Conservation (phyloP, 1,140 invertebrate species). For the Scaptomyza hsui region DNA sequence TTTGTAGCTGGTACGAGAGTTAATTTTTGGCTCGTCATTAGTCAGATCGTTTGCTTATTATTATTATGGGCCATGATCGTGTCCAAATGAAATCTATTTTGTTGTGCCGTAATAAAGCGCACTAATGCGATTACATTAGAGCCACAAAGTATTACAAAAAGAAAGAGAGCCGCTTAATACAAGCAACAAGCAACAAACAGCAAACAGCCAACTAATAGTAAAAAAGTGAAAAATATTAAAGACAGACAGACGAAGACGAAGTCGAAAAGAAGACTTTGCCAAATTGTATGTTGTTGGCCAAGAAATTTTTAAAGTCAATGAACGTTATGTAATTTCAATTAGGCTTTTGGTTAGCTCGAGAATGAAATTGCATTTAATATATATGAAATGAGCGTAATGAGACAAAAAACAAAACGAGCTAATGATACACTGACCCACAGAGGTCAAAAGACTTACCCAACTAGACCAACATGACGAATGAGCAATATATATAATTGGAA, state of each 20-base stretch:
- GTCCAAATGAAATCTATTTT: conserved; percentile 79
- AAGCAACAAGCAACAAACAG: conserved; percentile 22
- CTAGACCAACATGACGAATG: background rate
- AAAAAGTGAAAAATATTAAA: conserved; percentile 67
- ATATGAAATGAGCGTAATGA: conserved; percentile 57
- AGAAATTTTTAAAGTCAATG: conserved; percentile 76
- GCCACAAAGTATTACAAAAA: conserved; percentile 41
- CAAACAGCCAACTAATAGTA: conserved; percentile 64
- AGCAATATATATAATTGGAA: conserved; percentile 1
- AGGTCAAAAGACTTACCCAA: conserved; percentile 65
- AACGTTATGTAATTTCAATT: conserved; percentile 83
- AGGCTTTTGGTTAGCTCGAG: conserved; percentile 53
- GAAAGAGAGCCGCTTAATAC: conserved; percentile 62
- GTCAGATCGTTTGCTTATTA: conserved; percentile 62
- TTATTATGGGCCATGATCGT: conserved; percentile 76
- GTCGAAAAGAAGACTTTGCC: conserved; percentile 21
- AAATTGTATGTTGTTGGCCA: conserved; percentile 26
- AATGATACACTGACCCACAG: conserved; percentile 25
- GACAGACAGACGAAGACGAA: conserved; percentile 31
- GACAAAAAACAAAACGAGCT: conserved; percentile 42
- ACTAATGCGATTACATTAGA: conserved; percentile 82
- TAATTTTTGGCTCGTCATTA: conserved; percentile 66
- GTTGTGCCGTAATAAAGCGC: conserved; percentile 59
- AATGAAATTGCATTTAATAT: conserved; percentile 81
- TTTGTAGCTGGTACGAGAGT: conserved; percentile 44